phyloP scores from a whole-genome alignment of 2,797 vertebrate genomes.

The Phrynocephalus vlangalii region DNA sequence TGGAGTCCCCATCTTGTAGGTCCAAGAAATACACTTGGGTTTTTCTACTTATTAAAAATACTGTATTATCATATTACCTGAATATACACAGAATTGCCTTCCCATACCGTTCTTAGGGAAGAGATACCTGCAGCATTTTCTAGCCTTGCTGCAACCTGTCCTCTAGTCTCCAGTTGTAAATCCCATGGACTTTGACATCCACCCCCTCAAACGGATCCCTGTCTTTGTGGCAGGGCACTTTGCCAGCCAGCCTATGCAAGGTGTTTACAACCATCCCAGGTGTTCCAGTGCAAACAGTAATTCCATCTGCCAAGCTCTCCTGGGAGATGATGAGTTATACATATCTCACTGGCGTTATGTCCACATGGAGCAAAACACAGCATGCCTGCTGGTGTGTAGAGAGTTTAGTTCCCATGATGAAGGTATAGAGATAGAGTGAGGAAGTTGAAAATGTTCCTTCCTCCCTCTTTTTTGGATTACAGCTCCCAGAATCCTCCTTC shows the following conservation, averaged over 20 bases:
- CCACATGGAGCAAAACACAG: rapidly evolving
- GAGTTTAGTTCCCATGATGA: not conserved
- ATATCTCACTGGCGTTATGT: rapidly evolving
- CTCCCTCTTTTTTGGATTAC: no score
- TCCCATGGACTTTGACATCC: not conserved
- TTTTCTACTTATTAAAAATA: not conserved
- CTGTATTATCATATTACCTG: not conserved
- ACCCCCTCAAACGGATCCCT: constrained; percentile 29
- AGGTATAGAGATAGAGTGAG: not conserved
- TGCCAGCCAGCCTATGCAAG: not conserved
- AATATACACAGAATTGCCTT: not conserved
- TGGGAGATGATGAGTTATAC: constrained; percentile 1
- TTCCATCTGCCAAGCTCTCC: constrained; percentile 26
- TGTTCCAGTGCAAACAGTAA: not conserved
- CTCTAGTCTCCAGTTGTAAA: not conserved
- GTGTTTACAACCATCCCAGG: constrained; percentile 26
- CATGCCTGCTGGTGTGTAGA: not conserved
- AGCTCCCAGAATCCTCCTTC: no score
- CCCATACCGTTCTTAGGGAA: not conserved
- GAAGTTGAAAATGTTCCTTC: not conserved
- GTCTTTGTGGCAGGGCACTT: not conserved
- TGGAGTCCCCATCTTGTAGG: not conserved
- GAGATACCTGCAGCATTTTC: not conserved
- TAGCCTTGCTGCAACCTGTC: constrained; percentile 9
- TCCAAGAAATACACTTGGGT: not conserved